These are phyloP conservation scores for Trididemnum clinides DNA, from an alignment of 23 tunicate species.

Conservation along the genomic window DNA sequence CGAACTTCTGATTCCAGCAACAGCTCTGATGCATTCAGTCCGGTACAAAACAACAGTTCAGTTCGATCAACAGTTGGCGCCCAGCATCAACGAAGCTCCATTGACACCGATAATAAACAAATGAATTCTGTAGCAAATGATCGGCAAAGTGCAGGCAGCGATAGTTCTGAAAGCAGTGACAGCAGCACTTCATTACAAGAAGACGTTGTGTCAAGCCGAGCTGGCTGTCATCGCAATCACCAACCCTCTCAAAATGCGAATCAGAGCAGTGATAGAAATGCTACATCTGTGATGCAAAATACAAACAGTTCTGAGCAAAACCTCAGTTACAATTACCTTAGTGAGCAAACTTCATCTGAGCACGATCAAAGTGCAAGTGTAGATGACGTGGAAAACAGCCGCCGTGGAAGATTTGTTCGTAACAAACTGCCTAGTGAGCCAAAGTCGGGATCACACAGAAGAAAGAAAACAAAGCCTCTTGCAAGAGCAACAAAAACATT, in stretches of 20 bases:
- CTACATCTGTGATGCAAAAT: neutral
- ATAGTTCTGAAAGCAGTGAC: constrained; percentile 35
- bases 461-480: too few species aligned
- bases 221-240: too few species aligned
- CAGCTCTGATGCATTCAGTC: neutral
- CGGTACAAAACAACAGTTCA: neutral
- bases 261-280: neutral
- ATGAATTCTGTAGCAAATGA: neutral
- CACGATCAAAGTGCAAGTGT: neutral
- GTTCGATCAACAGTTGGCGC: neutral
- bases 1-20: neutral
- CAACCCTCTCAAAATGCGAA: too few species aligned
- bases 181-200: constrained; percentile 15
- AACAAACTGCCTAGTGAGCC: neutral
- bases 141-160: constrained; percentile 33
- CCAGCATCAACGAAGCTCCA: neutral
- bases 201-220: neutral
- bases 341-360: constrained; percentile 64
- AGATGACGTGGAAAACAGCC: neutral
- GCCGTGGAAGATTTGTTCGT: neutral
- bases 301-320: constrained; percentile 49
- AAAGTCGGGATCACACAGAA: neutral
- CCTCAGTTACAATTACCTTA: constrained; percentile 47
- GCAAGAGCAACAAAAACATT: neutral
- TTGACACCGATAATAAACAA: neutral